phyloP scores from a whole-genome alignment of 92 coral and sea anemone genomes.

The Palythoa caribaeorum region DNA sequence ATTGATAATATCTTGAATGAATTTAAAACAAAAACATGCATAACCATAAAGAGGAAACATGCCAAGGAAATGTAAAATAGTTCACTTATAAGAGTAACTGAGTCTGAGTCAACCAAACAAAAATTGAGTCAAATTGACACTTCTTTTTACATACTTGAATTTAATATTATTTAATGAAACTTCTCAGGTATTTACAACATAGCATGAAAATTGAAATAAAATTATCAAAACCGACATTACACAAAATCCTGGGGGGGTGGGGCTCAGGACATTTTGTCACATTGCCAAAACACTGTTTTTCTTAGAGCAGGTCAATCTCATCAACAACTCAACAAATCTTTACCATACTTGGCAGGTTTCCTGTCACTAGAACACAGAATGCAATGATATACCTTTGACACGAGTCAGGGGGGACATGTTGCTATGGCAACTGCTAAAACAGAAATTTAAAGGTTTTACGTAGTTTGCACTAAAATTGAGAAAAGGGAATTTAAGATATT shows the following conservation, averaged over 20 bases:
- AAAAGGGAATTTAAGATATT: neutral
- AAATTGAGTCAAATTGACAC: constrained; percentile 4
- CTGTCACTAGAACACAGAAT: constrained; percentile 11
- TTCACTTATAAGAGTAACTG: too few relatives aligned
- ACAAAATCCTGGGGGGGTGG: constrained; percentile 7
- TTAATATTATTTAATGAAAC: neutral
- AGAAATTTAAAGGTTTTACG: neutral
- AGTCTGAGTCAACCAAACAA: neutral
- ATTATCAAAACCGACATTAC: constrained; percentile 4
- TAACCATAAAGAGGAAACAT: too few relatives aligned
- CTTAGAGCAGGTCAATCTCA: constrained; percentile 32
- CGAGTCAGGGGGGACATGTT: constrained; percentile 39
- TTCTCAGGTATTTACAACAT: neutral
- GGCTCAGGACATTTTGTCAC: constrained; percentile 14
- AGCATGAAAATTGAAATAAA: neutral
- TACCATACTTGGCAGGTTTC: constrained; percentile 18
- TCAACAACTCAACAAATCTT: constrained; percentile 10
- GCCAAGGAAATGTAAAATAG: too few relatives aligned
- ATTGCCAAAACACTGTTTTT: constrained; percentile 2
- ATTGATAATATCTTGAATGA: too few relatives aligned
- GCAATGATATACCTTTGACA: constrained; percentile 22
- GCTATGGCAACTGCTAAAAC: constrained; percentile 31
- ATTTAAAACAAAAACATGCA: too few relatives aligned
- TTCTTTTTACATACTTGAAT: neutral
- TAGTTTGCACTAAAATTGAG: neutral